Evolutionary conservation across 2,113 vertebrate genomes (phyloP).

Genomic region (Nanorana parkeri): DNA sequence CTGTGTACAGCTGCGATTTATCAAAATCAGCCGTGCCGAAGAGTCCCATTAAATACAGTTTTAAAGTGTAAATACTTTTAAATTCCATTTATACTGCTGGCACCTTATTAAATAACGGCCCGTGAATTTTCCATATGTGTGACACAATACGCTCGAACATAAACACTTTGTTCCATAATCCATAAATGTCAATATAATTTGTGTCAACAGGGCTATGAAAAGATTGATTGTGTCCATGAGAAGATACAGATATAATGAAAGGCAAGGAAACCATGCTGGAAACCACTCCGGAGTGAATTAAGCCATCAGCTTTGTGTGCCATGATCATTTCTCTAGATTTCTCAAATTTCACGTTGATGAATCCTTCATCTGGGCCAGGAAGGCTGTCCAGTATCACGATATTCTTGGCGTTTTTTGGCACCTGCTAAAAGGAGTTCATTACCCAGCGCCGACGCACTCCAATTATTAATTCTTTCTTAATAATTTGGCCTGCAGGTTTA

Average conservation of each 20-base stretch:
- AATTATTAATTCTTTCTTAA: not conserved
- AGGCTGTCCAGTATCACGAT: not conserved
- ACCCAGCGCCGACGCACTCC: not conserved
- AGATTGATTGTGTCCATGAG: not conserved
- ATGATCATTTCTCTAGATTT: not conserved
- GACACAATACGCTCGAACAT: too few relatives aligned
- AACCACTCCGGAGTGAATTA: not conserved
- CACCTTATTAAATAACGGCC: too few relatives aligned
- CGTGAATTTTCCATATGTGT: too few relatives aligned
- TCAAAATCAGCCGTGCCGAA: too few relatives aligned
- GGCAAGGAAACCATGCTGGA: not conserved
- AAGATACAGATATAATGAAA: not conserved
- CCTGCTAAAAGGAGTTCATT: not conserved
- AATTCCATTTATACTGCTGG: too few relatives aligned
- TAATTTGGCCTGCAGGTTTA: conserved; percentile 4
- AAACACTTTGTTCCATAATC: too few relatives aligned
- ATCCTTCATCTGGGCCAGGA: not conserved
- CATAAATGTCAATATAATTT: too few relatives aligned
- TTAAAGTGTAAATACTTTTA: too few relatives aligned
- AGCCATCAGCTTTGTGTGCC: not conserved
- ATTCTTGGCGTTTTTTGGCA: not conserved
- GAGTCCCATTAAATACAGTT: too few relatives aligned
- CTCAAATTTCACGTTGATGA: not conserved
- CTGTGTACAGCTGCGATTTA: too few relatives aligned
- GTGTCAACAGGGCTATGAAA: too few relatives aligned